phyloP scores from a whole-genome alignment of 2,888 invertebrate species.

The Zelleria hepariella region DNA sequence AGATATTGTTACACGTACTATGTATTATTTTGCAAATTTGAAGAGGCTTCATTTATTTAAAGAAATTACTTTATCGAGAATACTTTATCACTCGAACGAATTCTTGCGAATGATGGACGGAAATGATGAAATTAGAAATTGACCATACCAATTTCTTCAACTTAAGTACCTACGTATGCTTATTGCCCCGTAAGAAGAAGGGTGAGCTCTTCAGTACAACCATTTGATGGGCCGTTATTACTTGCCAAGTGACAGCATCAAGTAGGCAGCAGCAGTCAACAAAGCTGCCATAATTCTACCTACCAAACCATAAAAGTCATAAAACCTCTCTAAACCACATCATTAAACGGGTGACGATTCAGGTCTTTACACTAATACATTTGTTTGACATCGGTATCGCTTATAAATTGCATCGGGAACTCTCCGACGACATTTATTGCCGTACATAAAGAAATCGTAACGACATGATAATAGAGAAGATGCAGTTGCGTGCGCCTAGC shows the following conservation, averaged over 20 bases:
- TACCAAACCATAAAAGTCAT: background rate
- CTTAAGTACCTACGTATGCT: no score
- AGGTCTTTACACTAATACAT: background rate
- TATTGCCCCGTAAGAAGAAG: no score
- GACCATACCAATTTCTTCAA: no score
- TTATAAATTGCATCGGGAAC: background rate
- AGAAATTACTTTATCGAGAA: no score
- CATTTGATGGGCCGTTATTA: background rate
- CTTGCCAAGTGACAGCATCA: background rate
- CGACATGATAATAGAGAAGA: slow-evolving; percentile 9
- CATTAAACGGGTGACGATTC: background rate
- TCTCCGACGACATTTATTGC: slow-evolving; percentile 21
- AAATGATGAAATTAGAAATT: no score
- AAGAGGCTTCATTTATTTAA: no score
- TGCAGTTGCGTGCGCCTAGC: slow-evolving; percentile 28
- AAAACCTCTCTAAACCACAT: background rate
- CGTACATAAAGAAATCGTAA: slow-evolving; percentile 16
- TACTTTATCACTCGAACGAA: no score
- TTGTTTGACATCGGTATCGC: background rate
- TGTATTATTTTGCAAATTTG: no score
- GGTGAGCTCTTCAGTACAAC: no score
- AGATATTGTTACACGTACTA: no score
- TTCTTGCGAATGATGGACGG: no score
- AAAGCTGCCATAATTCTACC: background rate
- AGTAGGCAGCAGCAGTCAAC: background rate